These are phyloP conservation scores for Melieria omissa DNA, from an alignment of 2,888 invertebrate genomes.

Conservation along the genomic window DNA sequence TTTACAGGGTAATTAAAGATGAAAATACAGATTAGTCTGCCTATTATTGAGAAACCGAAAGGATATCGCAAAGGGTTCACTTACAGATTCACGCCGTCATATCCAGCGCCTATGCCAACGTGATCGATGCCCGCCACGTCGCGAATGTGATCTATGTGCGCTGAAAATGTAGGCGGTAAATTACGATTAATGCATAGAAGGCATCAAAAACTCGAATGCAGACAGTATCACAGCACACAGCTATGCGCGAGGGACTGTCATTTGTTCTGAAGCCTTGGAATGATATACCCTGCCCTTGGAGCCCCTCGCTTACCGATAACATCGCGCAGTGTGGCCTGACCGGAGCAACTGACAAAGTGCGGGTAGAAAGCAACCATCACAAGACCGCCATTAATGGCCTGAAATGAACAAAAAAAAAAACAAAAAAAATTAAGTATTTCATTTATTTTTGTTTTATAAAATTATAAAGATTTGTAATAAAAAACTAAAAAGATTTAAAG, in stretches of 20 bases:
- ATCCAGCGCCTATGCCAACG: constrained; percentile 89
- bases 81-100: constrained; percentile 91
- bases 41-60: background rate
- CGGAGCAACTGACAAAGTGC: constrained; percentile 72
- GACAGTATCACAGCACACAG: constrained; percentile 18
- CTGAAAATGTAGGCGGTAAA: constrained; percentile 66
- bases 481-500: constrained; percentile 9
- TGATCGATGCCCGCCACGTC: constrained; percentile 87
- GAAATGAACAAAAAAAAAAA: constrained; percentile 44
- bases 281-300: no score
- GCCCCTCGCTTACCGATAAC: constrained; percentile 70
- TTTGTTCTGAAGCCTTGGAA: no score
- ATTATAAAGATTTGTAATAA: background rate
- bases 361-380: constrained; percentile 76
- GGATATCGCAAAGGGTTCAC: constrained; percentile 63
- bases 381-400: constrained; percentile 73
- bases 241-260: background rate
- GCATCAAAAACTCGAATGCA: background rate
- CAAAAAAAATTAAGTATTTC: background rate
- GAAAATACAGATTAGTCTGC: no score
- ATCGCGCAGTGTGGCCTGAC: constrained; percentile 71
- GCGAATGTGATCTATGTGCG: constrained; percentile 89
- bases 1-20: no score
- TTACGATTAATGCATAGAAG: background rate
- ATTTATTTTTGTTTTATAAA: background rate